Evolutionary conservation across 2,888 invertebrate genomes (phyloP).

Genomic region (Nemotelus pantherinus): DNA sequence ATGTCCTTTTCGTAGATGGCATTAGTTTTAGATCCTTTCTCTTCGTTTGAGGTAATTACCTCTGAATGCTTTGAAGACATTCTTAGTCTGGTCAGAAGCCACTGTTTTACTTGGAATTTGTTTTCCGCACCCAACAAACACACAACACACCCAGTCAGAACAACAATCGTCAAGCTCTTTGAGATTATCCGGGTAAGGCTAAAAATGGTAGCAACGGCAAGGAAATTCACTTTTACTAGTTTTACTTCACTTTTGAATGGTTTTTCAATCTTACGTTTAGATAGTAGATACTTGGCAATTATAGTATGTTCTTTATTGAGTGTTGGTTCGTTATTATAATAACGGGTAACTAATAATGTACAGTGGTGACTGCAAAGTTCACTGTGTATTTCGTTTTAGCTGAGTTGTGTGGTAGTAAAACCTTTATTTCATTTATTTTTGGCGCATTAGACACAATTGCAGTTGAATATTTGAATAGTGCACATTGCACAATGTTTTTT

Average conservation of each 20-base stretch:
- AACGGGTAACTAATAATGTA: neutral
- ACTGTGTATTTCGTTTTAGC: neutral
- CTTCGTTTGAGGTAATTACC: no score
- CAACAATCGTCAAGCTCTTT: neutral
- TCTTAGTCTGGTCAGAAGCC: neutral
- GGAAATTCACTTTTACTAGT: constrained; percentile 40
- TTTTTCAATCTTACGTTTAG: neutral
- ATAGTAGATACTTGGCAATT: constrained; percentile 22
- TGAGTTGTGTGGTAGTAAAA: neutral
- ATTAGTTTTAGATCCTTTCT: no score
- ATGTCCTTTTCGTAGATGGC: no score
- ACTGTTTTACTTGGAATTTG: neutral
- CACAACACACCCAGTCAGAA: neutral
- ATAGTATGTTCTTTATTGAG: constrained; percentile 13
- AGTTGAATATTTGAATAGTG: constrained; percentile 8
- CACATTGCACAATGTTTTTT: constrained; percentile 21
- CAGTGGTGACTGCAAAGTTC: neutral
- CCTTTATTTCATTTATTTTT: neutral
- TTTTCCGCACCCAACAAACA: neutral
- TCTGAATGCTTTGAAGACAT: no score
- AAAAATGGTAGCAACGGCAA: neutral
- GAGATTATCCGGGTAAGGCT: constrained; percentile 20
- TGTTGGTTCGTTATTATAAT: neutral
- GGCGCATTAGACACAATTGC: neutral
- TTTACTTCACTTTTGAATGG: neutral